These are phyloP conservation scores for Oryzaephilus surinamensis DNA, from an alignment of 1,140 invertebrate genomes.

Conservation along the genomic window DNA sequence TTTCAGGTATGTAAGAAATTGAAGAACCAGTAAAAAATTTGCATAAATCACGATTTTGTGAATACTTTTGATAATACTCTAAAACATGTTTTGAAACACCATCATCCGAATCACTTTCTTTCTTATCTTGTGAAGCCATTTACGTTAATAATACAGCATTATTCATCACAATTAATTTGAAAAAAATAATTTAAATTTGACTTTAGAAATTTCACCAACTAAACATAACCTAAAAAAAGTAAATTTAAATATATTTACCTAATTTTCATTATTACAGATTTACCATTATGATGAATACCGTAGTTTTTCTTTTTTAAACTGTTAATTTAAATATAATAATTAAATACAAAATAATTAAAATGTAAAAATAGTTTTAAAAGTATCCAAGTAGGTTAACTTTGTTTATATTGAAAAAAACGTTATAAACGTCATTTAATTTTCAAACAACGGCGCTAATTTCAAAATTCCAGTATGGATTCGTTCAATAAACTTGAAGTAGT, in stretches of 20 bases:
- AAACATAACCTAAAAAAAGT: conserved; percentile 10
- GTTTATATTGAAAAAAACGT: no score
- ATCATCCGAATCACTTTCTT: conserved; percentile 17
- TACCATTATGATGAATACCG: neutral
- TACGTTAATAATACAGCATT: neutral
- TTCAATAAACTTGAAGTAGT: no score
- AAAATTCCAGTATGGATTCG: conserved; percentile 2
- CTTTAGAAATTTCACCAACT: conserved; percentile 6
- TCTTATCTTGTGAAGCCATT: conserved; percentile 19
- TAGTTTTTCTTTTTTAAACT: neutral
- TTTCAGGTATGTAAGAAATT: conserved; percentile 17
- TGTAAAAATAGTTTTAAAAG: neutral
- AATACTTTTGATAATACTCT: conserved; percentile 32
- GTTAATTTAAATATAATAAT: conserved; percentile 4
- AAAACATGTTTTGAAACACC: conserved; percentile 20
- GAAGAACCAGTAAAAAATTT: conserved; percentile 30
- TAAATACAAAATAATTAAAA: neutral
- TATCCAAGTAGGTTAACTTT: conserved; percentile 1
- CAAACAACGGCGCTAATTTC: conserved; percentile 6
- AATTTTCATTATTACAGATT: neutral
- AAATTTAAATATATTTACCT: neutral
- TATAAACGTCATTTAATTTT: conserved; percentile 10
- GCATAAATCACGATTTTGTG: conserved; percentile 25
- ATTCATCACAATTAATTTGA: neutral
- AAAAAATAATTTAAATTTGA: conserved; percentile 1